Evolutionary conservation across 1,140 invertebrate species (phyloP).

Genomic region (Ceratosolen fusciceps): DNA sequence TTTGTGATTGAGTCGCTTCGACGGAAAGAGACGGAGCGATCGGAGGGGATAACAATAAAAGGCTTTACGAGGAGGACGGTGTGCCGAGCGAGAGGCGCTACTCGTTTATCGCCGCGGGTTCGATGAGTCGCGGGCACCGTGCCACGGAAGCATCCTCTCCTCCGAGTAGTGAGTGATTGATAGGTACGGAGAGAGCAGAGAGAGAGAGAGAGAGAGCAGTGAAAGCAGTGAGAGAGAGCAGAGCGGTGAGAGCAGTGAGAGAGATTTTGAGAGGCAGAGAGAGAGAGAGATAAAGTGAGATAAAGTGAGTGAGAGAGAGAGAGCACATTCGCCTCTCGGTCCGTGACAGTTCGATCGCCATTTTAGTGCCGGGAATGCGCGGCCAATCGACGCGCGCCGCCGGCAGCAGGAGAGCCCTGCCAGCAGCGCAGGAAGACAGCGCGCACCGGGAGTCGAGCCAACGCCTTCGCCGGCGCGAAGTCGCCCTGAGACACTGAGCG

Average conservation of each 20-base stretch:
- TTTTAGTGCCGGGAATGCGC: constrained; percentile 69
- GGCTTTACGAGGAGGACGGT: too few relatives aligned
- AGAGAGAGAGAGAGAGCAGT: not conserved
- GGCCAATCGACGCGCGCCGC: constrained; percentile 54
- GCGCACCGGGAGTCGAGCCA: constrained; percentile 36
- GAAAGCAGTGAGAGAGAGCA: too few relatives aligned
- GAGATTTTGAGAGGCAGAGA: not conserved
- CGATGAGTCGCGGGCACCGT: not conserved
- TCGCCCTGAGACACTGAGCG: not conserved
- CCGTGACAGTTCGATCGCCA: constrained; percentile 70
- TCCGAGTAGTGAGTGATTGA: too few relatives aligned
- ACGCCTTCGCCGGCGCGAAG: constrained; percentile 32
- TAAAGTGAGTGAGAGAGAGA: constrained; percentile 30
- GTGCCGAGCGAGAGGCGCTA: not conserved
- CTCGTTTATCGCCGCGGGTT: not conserved
- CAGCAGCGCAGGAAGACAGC: constrained; percentile 3
- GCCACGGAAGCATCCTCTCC: too few relatives aligned
- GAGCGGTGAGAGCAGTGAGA: not conserved
- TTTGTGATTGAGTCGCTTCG: not conserved
- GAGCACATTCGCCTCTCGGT: constrained; percentile 42
- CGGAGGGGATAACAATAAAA: not conserved
- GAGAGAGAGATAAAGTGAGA: too few relatives aligned
- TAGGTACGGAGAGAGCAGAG: not conserved
- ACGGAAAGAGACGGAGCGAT: not conserved
- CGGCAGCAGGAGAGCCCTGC: constrained; percentile 50